Base-by-base conservation (phyloP, 2,888 invertebrate genomes). In the Microdon myrmicae region DNA sequence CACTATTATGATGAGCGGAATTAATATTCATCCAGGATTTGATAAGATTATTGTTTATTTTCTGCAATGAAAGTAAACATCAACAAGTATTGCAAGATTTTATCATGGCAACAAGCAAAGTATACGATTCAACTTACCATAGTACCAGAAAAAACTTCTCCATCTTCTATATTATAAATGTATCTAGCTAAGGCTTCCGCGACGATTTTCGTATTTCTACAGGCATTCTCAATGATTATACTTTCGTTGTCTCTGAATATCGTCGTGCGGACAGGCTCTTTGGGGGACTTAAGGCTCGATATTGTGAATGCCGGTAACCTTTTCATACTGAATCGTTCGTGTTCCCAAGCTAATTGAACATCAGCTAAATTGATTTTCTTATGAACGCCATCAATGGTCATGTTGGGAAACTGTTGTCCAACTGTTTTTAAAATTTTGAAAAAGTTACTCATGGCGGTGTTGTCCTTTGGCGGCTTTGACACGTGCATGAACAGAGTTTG, bases 351-450 rank as follows among this genome's bases (percentile, higher is more conserved):
- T 17, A 96, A 80, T 47, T 89, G 84, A 69, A 93, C 92, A 43
- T 96, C 95, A 0, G 94, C 95, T 45, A 98, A 82, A 82, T 96
- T 96, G 70, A 99, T 98, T 83, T 98, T 98, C 81, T 97, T 97
- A 74, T 97, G 96, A 4, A 88, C 85, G 32, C 90, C 84, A 60
- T 90, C 87, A 7, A 89, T 82, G 3, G 81, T 81, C 0, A 82
- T 78, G 1, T 81, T 79, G 1, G 79, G 79, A 32, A 82, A 75
- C 35, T 80, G 75, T 0, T 84, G 81, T 0, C 85, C 83, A 4
- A 83, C 79, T 38, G 81, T 76, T 73, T 86, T 84, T n/a, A 90
- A 74, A 71, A 87, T 84, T 80, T 88, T 84, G 67, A 82, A 85
- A 69, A 89, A 83, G 6, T 84, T 81, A 68, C 86, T 85, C 4